Conservation (phyloP, 2,888 invertebrate genomes). For the Cheilosia grossa region DNA sequence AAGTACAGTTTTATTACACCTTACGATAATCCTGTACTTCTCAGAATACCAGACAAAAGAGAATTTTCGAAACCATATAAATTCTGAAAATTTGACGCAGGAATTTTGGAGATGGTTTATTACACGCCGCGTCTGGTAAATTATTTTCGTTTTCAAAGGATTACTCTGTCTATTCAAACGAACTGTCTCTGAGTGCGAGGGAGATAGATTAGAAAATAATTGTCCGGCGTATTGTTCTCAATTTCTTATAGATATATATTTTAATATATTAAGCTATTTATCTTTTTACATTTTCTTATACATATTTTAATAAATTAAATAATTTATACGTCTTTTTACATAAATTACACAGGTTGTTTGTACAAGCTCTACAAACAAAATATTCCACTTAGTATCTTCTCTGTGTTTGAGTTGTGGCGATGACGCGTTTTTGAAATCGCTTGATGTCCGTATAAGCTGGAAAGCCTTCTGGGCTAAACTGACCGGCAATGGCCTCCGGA, state of each 20-base stretch:
- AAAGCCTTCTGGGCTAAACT: constrained; percentile 79
- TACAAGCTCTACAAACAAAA: constrained; percentile 3
- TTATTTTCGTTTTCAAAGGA: background rate
- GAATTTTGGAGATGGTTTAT: background rate
- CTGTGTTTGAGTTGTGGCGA: background rate
- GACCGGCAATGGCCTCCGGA: constrained; percentile 80
- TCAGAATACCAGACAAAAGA: background rate
- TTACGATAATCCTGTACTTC: background rate
- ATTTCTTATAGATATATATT: background rate
- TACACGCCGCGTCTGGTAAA: background rate
- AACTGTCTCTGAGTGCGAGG: background rate
- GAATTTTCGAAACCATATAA: background rate
- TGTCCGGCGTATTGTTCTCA: too few relatives aligned
- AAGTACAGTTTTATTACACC: constrained; percentile 11
- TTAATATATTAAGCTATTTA: background rate
- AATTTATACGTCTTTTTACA: constrained; percentile 4
- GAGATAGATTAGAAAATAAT: too few relatives aligned
- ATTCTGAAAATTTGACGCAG: background rate
- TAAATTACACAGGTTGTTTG: background rate
- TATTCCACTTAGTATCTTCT: background rate
- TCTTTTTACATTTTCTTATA: background rate
- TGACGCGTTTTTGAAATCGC: background rate
- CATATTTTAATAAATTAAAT: background rate
- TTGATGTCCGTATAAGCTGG: constrained; percentile 78
- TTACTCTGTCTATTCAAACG: background rate